Percentiles rank a stretch among this genome's conserved stretches.
phyloP scores from a whole-genome alignment of 2,113 vertebrate species.

The Himantopus leucocephalus region DNA sequence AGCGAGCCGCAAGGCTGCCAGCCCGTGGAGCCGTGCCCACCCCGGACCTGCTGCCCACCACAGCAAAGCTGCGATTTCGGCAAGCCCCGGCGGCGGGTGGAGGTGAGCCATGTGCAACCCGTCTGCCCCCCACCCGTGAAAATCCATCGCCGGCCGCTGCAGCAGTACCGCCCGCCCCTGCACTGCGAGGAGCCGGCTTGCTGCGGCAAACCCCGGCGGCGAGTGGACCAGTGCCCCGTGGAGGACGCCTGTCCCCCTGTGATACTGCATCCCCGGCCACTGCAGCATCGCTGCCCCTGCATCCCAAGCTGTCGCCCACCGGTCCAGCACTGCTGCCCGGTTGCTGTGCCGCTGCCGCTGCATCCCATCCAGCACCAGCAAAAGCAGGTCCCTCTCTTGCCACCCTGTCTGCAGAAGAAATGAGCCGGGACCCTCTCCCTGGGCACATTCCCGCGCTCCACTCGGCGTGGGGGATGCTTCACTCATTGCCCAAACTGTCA shows the following conservation, averaged over 20 bases:
- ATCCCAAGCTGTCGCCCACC: background rate
- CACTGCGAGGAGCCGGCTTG: background rate
- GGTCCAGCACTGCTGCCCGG: background rate
- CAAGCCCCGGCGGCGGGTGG: constrained; percentile 33
- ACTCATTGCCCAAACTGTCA: fast-evolving
- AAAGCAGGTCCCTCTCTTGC: background rate
- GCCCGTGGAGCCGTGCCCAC: background rate
- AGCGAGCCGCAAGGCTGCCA: background rate
- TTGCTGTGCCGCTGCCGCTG: fast-evolving
- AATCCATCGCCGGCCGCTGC: background rate
- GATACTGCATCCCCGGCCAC: background rate
- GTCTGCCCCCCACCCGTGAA: background rate
- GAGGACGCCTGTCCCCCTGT: background rate
- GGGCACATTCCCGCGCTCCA: fast-evolving
- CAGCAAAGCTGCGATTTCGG: background rate
- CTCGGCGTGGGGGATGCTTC: background rate
- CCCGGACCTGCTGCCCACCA: background rate
- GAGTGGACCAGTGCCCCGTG: background rate
- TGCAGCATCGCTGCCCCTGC: background rate
- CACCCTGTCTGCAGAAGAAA: background rate
- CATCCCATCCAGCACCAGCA: background rate
- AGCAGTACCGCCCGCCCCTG: background rate
- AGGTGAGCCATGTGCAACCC: constrained; percentile 12
- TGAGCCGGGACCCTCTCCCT: background rate
- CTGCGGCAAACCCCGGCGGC: background rate